These are phyloP conservation scores for Drosophila serrata DNA, from an alignment of 1,140 invertebrate genomes.

Conservation along the genomic window DNA sequence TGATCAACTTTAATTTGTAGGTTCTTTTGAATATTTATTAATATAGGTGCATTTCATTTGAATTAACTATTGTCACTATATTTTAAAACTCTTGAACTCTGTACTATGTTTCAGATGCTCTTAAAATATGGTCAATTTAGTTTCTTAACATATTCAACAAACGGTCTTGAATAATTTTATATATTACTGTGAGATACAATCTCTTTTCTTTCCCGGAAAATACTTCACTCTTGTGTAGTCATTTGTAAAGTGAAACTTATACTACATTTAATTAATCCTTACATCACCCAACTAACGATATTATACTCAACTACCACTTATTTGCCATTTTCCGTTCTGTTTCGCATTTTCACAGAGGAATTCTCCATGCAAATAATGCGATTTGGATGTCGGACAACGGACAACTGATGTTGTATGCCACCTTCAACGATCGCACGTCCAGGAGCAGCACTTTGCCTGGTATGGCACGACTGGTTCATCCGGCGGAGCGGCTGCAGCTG, in stretches of 20 bases:
- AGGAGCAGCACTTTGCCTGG: conserved; percentile 93
- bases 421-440: conserved; percentile 95
- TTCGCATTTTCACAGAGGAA: conserved; percentile 91
- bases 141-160: not conserved
- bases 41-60: too few relatives aligned
- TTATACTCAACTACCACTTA: conserved; percentile 15
- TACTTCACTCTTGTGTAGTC: not conserved
- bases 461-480: conserved; percentile 89
- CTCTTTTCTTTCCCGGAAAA: too few relatives aligned
- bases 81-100: too few relatives aligned
- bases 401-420: conserved; percentile 93
- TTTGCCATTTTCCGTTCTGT: conserved; percentile 31
- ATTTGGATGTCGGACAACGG: conserved; percentile 96
- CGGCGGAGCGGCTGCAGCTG: conserved; percentile 52
- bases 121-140: not conserved
- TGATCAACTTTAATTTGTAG: too few relatives aligned
- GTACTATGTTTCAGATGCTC: not conserved
- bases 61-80: too few relatives aligned
- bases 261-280: not conserved
- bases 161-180: not conserved
- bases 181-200: not conserved
- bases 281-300: too few relatives aligned
- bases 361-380: conserved; percentile 92
- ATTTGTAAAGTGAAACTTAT: not conserved
- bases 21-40: too few relatives aligned